Evolutionary conservation across 2,113 vertebrate species (phyloP), one percentile per base, ranked within the genome.

Genomic region (Scolopax mira): DNA sequence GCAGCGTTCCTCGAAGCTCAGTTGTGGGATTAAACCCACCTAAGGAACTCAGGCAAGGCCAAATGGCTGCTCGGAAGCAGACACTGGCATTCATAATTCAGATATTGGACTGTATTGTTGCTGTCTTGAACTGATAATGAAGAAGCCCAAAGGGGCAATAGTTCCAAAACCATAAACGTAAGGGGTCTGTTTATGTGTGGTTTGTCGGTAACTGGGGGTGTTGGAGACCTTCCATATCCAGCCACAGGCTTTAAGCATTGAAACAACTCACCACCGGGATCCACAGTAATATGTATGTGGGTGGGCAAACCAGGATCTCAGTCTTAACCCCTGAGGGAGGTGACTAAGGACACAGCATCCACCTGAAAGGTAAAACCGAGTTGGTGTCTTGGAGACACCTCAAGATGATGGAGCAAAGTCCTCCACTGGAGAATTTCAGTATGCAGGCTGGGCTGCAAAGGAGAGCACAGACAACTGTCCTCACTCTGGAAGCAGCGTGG

Each of bases 1-100:
- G 90, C 88, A 89, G n/a, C 65, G 33, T 86, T 95, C 73, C 93
- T 90, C 6, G 4, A 85, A 94, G 62, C 28, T 89, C 61, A 37
- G 31, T 62, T 86, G 62, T 84, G 73, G 80, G 70, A 65, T 87
- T 87, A 79, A 89, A 72, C 7, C 37, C 54, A 37, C 30, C 22
- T 48, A 42, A 62, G 41, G 83, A 75, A 49, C 49, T 41, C 42
- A 1, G 0, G 55, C 64, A 67, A 96, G 55, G 79, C 91, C 74
- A 72, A 73, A 42, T 7, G 71, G 52, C 51, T 87, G 84, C 55
- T 66, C 2, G 4, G 88, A 24, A 64, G 64, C 85, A 86, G 72
- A 21, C 17, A 86, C 77, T 87, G 79, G 10, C 41, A 69, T 61
- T 92, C 65, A 65, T 79, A 52, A 75, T 49, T 90, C 88, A 69